These are phyloP conservation scores for Arvicanthis niloticus DNA, from an alignment of 2,113 vertebrate species.

Conservation along the genomic window DNA sequence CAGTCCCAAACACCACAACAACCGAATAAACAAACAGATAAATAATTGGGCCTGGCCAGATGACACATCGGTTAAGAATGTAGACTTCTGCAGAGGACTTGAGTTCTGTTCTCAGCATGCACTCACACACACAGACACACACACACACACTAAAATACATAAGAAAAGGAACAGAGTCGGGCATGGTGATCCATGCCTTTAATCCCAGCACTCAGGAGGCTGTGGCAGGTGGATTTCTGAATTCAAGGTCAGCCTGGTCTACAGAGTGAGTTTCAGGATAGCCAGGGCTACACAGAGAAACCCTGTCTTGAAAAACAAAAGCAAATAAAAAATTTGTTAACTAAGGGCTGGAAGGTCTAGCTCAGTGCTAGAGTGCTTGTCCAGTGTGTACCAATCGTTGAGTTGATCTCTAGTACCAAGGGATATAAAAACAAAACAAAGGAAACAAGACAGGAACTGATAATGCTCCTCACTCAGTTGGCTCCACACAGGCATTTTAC, in stretches of 20 bases:
- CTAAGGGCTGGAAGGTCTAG: neutral
- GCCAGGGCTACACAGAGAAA: neutral
- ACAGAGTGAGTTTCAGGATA: neutral
- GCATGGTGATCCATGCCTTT: neutral
- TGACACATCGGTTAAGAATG: neutral
- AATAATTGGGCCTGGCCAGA: neutral
- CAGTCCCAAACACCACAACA: neutral
- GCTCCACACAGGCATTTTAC: neutral
- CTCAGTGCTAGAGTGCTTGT: neutral
- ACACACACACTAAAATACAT: neutral
- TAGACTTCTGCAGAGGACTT: neutral
- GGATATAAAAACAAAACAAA: neutral
- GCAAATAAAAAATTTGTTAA: neutral
- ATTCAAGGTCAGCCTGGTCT: neutral
- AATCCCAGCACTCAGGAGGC: neutral
- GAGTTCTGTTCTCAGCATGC: neutral
- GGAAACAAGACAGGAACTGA: neutral
- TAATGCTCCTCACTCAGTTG: neutral
- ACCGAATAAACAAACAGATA: neutral
- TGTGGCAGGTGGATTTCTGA: neutral
- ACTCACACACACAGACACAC: neutral
- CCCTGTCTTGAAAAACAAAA: neutral
- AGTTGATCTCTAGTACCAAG: neutral
- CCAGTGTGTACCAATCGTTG: neutral
- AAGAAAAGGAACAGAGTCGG: neutral